A percentile compares a stretch with the other conserved stretches of the same genome.
These are phyloP conservation scores for Arvicanthis niloticus DNA, from an alignment of 2,113 vertebrate species.

Conservation along the genomic window DNA sequence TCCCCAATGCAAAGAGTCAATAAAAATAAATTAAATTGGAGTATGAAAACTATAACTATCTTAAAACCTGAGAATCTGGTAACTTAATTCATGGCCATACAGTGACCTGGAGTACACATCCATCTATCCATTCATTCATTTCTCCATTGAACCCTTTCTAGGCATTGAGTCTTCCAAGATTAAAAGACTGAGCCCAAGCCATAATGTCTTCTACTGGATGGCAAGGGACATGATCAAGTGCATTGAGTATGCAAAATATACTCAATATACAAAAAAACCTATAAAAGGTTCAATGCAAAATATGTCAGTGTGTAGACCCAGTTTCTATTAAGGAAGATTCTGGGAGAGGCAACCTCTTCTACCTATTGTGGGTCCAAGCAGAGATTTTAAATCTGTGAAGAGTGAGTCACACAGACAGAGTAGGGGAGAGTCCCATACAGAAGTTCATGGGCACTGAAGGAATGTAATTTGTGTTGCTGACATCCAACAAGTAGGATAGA, in stretches of 20 bases:
- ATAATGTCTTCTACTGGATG: fast-evolving
- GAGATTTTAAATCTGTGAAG: too few relatives aligned
- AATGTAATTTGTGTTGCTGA: neutral
- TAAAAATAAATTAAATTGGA: neutral
- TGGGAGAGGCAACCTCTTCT: neutral
- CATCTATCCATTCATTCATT: neutral
- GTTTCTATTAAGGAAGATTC: neutral
- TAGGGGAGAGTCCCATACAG: too few relatives aligned
- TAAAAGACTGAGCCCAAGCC: neutral
- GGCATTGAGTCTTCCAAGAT: neutral
- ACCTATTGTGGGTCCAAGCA: neutral
- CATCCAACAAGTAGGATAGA: too few relatives aligned
- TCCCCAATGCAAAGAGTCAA: neutral
- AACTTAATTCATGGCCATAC: fast-evolving
- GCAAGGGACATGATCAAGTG: neutral
- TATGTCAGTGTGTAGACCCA: neutral
- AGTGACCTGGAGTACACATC: too few relatives aligned
- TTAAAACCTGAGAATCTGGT: neutral
- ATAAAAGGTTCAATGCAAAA: neutral
- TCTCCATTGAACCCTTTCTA: neutral
- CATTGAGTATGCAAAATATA: neutral
- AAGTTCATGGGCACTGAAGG: too few relatives aligned
- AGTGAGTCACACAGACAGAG: neutral
- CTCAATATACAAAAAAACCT: too few relatives aligned
- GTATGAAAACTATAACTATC: neutral